phyloP scores from a whole-genome alignment of 2,113 vertebrate species.

The Hippocampus comes region DNA sequence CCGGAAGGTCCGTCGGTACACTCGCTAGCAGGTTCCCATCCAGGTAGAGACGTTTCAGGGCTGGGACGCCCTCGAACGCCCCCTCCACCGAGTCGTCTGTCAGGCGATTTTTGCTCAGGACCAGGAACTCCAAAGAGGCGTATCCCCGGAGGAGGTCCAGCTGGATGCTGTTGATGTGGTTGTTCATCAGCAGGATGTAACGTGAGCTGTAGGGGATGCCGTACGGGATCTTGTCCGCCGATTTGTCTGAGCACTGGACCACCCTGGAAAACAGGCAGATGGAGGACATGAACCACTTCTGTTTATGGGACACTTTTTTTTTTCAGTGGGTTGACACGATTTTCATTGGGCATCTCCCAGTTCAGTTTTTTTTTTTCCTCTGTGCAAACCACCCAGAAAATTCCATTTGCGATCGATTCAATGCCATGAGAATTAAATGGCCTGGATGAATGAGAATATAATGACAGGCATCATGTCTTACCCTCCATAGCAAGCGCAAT shows the following conservation, averaged over 20 bases:
- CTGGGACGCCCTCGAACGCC: conserved; percentile 50
- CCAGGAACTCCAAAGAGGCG: conserved; percentile 58
- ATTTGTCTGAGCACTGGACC: conserved; percentile 73
- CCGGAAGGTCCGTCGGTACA: conserved; percentile 43
- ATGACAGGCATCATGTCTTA: conserved; percentile 17
- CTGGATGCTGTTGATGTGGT: conserved; percentile 59
- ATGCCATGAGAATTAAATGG: no score
- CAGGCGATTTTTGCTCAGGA: conserved; percentile 68
- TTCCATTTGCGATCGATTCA: no score
- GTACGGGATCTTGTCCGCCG: conserved; percentile 55
- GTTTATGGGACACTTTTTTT: not conserved
- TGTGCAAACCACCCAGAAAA: no score
- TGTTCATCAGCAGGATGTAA: conserved; percentile 71
- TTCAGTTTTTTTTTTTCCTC: no score
- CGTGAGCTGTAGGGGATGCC: conserved; percentile 65
- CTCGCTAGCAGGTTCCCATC: conserved; percentile 49
- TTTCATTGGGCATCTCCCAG: no score
- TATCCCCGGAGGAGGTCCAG: conserved; percentile 60
- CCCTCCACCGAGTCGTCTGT: conserved; percentile 53
- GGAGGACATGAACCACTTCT: not conserved
- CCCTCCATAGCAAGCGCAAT: conserved; percentile 66
- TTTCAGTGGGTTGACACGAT: not conserved
- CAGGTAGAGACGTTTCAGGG: conserved; percentile 53
- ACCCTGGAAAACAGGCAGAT: conserved; percentile 53
- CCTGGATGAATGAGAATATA: no score